Percentiles rank a stretch among this genome's conserved stretches.
These are phyloP conservation scores for Drosophila nasuta DNA, from an alignment of 1,140 invertebrate genomes.

Conservation along the genomic window DNA sequence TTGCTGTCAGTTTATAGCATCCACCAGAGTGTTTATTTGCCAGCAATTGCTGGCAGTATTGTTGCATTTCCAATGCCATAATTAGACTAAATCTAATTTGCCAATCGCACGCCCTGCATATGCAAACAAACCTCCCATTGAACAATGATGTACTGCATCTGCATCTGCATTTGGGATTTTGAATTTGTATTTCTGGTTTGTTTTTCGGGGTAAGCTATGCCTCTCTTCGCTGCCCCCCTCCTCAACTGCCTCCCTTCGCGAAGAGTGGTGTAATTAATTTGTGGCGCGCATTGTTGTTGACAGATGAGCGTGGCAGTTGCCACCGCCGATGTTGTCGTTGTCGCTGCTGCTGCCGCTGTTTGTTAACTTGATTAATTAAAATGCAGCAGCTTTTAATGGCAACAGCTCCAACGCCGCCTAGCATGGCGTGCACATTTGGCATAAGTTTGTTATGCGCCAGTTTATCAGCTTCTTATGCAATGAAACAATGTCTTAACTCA, in stretches of 20 bases:
- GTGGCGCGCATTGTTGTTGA: conserved; percentile 60
- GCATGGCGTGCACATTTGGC: conserved; percentile 51
- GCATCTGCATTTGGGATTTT: conserved; percentile 7
- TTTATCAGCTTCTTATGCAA: conserved; percentile 57
- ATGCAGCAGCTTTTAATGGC: conserved; percentile 55
- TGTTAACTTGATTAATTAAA: conserved; percentile 56
- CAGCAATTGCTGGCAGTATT: conserved; percentile 50
- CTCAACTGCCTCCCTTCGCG: neutral
- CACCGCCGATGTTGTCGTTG: conserved; percentile 5
- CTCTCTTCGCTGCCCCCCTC: neutral
- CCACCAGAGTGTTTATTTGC: conserved; percentile 33
- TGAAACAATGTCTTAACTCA: conserved; percentile 24
- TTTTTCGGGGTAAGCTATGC: conserved; percentile 25
- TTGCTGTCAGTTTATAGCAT: conserved; percentile 31
- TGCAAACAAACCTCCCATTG: conserved; percentile 39
- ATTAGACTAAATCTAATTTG: conserved; percentile 78
- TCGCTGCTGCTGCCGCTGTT: conserved; percentile 9
- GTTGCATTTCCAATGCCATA: conserved; percentile 73
- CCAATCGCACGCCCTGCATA: conserved; percentile 60
- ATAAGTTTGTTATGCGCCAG: conserved; percentile 54
- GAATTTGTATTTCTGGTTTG: conserved; percentile 12
- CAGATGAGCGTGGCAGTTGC: conserved; percentile 45
- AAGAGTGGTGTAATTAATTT: conserved; percentile 71
- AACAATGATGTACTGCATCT: conserved; percentile 50
- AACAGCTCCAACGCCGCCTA: neutral